Conservation (phyloP, 2,113 vertebrate species). For the Sminthopsis crassicaudata region DNA sequence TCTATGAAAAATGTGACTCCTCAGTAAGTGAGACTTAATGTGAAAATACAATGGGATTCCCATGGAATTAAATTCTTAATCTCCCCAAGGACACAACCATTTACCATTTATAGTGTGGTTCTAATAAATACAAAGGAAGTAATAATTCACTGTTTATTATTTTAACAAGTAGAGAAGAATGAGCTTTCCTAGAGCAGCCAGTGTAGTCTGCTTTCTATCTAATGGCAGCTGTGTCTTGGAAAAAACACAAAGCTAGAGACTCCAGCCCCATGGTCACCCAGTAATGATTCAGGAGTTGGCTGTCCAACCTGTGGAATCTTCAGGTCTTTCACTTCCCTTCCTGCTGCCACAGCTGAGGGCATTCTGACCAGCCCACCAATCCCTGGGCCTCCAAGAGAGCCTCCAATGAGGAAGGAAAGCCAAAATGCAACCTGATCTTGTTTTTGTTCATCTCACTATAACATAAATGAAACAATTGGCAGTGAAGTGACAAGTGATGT, state of each 20-base stretch:
- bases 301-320: background rate
- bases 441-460: background rate
- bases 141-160: constrained; percentile 62
- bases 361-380: background rate
- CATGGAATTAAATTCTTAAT: constrained; percentile 62
- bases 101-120: constrained; percentile 67
- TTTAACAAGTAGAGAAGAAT: constrained; percentile 57
- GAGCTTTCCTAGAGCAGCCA: constrained; percentile 2
- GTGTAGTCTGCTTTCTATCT: constrained; percentile 59
- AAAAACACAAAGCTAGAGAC: background rate
- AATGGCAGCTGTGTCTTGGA: constrained; percentile 54
- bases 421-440: background rate
- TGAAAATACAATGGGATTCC: constrained; percentile 59
- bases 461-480: background rate
- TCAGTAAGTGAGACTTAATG: constrained; percentile 1
- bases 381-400: background rate
- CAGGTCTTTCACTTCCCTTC: background rate
- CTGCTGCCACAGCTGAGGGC: background rate
- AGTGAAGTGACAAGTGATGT: background rate
- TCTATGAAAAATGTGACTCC: constrained; percentile 42
- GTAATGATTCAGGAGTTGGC: background rate
- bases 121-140: constrained; percentile 71
- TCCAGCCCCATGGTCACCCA: constrained; percentile 1
- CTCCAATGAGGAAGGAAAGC: background rate
- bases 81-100: constrained; percentile 55